A percentile compares a stretch with the other conserved stretches of the same genome.
These are phyloP conservation scores for Meloidogyne floridensis DNA, from an alignment of 1,140 invertebrate genomes.

Conservation along the genomic window DNA sequence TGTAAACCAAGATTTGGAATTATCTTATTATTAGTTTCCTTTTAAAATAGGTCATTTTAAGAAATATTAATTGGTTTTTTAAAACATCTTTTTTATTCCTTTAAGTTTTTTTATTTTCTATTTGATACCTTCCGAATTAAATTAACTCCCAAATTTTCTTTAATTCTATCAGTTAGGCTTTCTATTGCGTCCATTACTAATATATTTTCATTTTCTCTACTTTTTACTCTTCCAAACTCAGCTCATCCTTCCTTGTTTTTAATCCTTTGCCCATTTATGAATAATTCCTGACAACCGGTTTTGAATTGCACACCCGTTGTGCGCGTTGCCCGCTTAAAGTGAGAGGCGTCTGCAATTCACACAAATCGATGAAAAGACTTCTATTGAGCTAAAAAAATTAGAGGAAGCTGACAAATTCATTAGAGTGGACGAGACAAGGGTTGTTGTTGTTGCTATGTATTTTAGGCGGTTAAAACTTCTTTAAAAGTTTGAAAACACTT, in stretches of 20 bases:
- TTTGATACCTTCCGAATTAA: not conserved
- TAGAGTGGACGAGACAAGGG: not conserved
- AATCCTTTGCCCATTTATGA: not conserved
- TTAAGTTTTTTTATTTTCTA: not conserved
- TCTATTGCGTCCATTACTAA: not conserved
- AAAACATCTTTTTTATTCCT: not conserved
- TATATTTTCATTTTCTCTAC: not conserved
- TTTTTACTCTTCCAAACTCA: not conserved
- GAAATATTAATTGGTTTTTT: not conserved
- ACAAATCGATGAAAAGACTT: not conserved
- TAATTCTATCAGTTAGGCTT: too few species aligned
- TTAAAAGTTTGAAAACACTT: not conserved
- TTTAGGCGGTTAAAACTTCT: not conserved
- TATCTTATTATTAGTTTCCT: not conserved
- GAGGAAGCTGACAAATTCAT: not conserved
- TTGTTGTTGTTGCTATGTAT: not conserved
- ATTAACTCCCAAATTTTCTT: not conserved
- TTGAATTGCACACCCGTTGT: not conserved
- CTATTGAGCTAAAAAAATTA: not conserved
- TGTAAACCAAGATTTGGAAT: too few species aligned
- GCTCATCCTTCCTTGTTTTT: not conserved
- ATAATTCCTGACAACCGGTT: slow-evolving; percentile 9
- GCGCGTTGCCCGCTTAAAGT: not conserved
- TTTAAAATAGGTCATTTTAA: not conserved
- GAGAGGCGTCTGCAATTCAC: not conserved